Percentiles rank a stretch among this genome's conserved stretches.
These are phyloP conservation scores for Sander vitreus DNA, from an alignment of 2,113 vertebrate genomes.

Conservation along the genomic window DNA sequence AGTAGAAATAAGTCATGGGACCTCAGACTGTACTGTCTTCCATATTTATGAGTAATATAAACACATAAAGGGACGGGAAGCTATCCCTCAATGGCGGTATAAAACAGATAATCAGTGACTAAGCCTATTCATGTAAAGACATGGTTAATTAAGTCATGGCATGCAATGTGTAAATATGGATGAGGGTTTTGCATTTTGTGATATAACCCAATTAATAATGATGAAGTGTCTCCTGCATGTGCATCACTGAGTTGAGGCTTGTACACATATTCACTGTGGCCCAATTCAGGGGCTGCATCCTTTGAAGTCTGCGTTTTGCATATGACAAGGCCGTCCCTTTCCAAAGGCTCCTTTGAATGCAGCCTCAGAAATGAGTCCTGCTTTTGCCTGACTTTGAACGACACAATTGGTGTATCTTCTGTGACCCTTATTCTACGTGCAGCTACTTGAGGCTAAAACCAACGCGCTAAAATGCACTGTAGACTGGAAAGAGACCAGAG, in stretches of 20 bases:
- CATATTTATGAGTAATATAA: conserved; percentile 57
- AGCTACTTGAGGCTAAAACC: conserved; percentile 5
- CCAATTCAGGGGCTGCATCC: conserved; percentile 31
- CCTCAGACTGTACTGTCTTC: conserved; percentile 51
- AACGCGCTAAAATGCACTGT: background rate
- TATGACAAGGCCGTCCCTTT: conserved; percentile 57
- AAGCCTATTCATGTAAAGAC: conserved; percentile 51
- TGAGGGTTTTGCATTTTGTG: conserved; percentile 17
- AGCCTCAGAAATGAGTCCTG: conserved; percentile 6
- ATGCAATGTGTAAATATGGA: conserved; percentile 33
- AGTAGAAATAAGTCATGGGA: conserved; percentile 59
- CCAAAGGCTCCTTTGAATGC: conserved; percentile 34
- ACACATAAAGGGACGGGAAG: conserved; percentile 44
- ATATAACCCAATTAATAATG: conserved; percentile 57
- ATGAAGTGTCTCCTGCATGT: conserved; percentile 28
- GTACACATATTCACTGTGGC: conserved; percentile 23
- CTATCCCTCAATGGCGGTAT: conserved; percentile 36
- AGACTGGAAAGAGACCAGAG: background rate
- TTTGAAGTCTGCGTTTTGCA: conserved; percentile 53
- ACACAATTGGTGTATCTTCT: conserved; percentile 4
- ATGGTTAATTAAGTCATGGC: conserved; percentile 24
- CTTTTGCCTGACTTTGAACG: conserved; percentile 30
- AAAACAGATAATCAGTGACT: conserved; percentile 57
- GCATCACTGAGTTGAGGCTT: conserved; percentile 23
- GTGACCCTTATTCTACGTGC: background rate